These are phyloP conservation scores for Melipona quadrifasciata DNA, from an alignment of 1,140 invertebrate species.

Conservation along the genomic window DNA sequence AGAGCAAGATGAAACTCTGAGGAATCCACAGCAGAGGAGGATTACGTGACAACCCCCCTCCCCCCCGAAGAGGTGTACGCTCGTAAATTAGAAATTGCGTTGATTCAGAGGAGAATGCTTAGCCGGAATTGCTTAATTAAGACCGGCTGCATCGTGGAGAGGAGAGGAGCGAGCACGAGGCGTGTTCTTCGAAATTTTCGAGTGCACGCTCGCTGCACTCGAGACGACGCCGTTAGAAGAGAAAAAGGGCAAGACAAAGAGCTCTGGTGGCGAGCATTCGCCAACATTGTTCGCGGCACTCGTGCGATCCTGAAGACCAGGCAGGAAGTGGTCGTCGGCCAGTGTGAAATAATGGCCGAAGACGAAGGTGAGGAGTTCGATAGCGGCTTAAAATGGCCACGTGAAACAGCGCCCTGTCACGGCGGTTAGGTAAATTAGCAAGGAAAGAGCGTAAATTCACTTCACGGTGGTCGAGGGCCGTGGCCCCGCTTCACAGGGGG, in stretches of 20 bases:
- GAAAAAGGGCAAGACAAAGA: conserved; percentile 56
- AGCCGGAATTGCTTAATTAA: conserved; percentile 3
- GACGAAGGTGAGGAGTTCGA: conserved; percentile 14
- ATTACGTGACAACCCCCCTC: too few relatives aligned
- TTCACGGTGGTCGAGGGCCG: conserved; percentile 68
- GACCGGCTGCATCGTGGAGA: not conserved
- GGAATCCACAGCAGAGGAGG: too few relatives aligned
- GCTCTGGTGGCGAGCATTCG: conserved; percentile 46
- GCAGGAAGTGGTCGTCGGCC: conserved; percentile 54
- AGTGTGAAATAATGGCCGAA: conserved; percentile 14
- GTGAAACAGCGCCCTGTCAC: conserved; percentile 52
- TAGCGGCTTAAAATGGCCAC: conserved; percentile 36
- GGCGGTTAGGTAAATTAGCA: conserved; percentile 75
- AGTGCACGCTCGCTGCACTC: conserved; percentile 44
- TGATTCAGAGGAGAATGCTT: not conserved
- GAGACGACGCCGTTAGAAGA: conserved; percentile 51
- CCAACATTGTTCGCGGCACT: conserved; percentile 53
- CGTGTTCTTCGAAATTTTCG: conserved; percentile 30
- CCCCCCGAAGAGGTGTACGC: not conserved
- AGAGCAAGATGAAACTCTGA: not conserved
- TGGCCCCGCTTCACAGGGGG: conserved; percentile 67
- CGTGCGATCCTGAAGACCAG: conserved; percentile 27
- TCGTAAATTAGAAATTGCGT: not conserved
- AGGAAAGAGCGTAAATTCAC: conserved; percentile 73
- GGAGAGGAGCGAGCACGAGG: conserved; percentile 13